Base-by-base conservation (phyloP, 2,888 invertebrate species). In the Tholera decimalis region DNA sequence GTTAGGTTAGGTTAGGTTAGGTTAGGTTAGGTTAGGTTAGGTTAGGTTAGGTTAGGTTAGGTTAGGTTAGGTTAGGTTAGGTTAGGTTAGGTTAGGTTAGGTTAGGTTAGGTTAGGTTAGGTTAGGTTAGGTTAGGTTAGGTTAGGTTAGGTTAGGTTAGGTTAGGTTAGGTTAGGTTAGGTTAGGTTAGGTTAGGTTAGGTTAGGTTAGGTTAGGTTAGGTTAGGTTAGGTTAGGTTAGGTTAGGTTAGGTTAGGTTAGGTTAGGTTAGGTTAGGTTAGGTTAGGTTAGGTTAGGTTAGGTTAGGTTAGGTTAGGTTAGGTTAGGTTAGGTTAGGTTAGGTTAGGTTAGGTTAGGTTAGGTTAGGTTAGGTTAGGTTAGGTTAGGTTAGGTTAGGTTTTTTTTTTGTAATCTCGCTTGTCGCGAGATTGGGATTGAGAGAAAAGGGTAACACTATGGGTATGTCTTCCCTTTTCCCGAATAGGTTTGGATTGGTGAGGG, bases 191-290 rank as follows among this genome's bases (percentile, higher is more conserved):
- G 65, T 60, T 56, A 67, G 68, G 68, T 68, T 67, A 68, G 68
- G 58, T 58, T 68, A 68, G 68, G 68, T 68, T 68, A 68, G 68
- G 68, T 69, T 69, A 63, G 69, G 69, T 69, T 63, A 59, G 69
- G 63, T 63, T 69, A 69, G 69, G 69, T 69, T 69, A 64, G 69
- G 63, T 63, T 64, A 55, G 62, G 62, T 62, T 50, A 46, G 58
- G 57, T 54, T 57, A 58, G 58, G 64, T 39, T 35, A 68, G 71
- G 75, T 65, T 65, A 68, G 71, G 70, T 68, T 71, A 69, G 68
- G 75, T 69, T 66, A 72, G 69, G 76, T 64, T 69, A 70, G 70
- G 70, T 64, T 64, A 70, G 69, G 62, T 68, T 62, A 57, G 56
- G 59, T 54, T 46, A 55, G 59, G 65, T 60, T 60, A 60, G 59